These are phyloP conservation scores for Mongoloraphidia duomilia DNA, from an alignment of 2,888 invertebrate genomes.

Conservation along the genomic window DNA sequence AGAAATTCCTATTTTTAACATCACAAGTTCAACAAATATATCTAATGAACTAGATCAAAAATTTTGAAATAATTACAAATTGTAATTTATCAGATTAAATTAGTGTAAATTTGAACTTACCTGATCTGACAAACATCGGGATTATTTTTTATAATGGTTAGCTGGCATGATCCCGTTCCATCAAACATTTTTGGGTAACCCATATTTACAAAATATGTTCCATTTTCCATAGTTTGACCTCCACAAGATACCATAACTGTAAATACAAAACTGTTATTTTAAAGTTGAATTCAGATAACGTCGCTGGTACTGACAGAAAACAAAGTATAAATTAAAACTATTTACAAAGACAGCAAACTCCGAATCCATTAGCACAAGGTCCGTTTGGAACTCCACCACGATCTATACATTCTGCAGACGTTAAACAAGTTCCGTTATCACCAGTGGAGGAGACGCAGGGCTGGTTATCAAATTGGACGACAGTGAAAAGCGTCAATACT, in stretches of 20 bases:
- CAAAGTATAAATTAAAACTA: slow-evolving; percentile 13
- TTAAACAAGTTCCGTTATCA: slow-evolving; percentile 69
- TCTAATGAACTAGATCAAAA: neutral
- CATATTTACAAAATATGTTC: slow-evolving; percentile 73
- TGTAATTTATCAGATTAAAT: slow-evolving; percentile 6
- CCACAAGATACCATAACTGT: slow-evolving; percentile 69
- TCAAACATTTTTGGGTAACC: slow-evolving; percentile 67
- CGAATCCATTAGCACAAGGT: slow-evolving; percentile 64
- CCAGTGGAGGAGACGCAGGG: slow-evolving; percentile 60
- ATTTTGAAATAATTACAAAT: slow-evolving; percentile 5
- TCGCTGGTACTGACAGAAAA: too few species aligned
- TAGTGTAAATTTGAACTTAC: slow-evolving; percentile 27
- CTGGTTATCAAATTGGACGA: slow-evolving; percentile 65
- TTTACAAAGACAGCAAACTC: slow-evolving; percentile 64
- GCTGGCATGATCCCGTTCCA: slow-evolving; percentile 70
- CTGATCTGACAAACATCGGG: slow-evolving; percentile 73
- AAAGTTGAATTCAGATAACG: neutral
- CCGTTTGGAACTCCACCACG: slow-evolving; percentile 63
- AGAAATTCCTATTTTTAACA: slow-evolving; percentile 1
- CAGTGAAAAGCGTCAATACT: slow-evolving; percentile 70
- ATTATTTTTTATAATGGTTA: slow-evolving; percentile 62
- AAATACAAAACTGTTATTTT: neutral
- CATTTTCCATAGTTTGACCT: slow-evolving; percentile 61
- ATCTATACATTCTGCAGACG: slow-evolving; percentile 52
- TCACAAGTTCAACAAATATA: slow-evolving; percentile 2